These are phyloP conservation scores for Numenius phaeopus DNA, from an alignment of 2,797 vertebrate species.

Conservation along the genomic window DNA sequence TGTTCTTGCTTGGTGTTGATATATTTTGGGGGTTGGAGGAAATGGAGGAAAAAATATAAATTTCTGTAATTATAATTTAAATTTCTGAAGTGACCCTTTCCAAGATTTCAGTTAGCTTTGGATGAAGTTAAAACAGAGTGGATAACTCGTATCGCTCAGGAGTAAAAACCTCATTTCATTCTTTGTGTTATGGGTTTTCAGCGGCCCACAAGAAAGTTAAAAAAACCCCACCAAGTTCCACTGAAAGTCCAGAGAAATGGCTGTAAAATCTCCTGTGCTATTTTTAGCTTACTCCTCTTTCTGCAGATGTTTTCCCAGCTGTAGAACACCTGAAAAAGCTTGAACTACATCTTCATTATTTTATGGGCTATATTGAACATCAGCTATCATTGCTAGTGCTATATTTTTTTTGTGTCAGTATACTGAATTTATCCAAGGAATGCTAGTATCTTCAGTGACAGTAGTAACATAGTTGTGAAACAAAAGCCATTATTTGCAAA, in stretches of 20 bases:
- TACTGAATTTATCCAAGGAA: neutral
- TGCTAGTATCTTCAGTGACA: neutral
- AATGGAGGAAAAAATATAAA: neutral
- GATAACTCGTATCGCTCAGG: neutral
- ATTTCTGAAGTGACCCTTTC: neutral
- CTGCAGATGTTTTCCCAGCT: neutral
- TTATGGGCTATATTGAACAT: neutral
- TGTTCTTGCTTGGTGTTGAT: neutral
- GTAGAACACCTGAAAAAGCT: neutral
- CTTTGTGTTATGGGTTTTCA: neutral
- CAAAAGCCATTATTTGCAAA: neutral
- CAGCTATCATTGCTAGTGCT: neutral
- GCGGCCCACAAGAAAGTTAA: neutral
- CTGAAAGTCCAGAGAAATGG: neutral
- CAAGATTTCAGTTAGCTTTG: neutral
- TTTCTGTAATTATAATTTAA: neutral
- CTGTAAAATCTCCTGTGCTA: neutral
- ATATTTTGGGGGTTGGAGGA: rapidly evolving
- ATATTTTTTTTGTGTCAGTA: neutral
- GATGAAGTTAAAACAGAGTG: neutral
- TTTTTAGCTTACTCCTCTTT: neutral
- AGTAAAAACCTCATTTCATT: neutral
- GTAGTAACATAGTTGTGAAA: neutral
- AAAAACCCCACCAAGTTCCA: neutral
- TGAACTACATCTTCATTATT: neutral